Percentiles rank a stretch among this genome's conserved stretches.
phyloP scores from a whole-genome alignment of 2,113 vertebrate species.

The Cebidichthys violaceus region DNA sequence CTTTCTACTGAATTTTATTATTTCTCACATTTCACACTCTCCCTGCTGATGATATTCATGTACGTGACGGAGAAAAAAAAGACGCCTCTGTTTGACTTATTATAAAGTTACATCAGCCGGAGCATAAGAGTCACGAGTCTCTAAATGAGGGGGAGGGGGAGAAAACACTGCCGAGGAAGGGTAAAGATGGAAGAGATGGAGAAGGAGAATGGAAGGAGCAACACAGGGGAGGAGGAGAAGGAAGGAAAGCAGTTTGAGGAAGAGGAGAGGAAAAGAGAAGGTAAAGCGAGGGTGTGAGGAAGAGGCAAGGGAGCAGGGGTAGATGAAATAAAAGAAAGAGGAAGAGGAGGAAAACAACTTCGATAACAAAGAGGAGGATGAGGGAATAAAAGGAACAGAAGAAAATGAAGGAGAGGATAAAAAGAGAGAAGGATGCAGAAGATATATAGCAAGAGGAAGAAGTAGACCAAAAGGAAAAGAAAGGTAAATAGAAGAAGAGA shows the following conservation, averaged over 20 bases:
- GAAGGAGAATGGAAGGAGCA: not conserved
- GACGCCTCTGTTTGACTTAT: constrained; percentile 40
- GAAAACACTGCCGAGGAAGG: not conserved
- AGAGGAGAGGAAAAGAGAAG: not conserved
- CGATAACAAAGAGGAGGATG: not conserved
- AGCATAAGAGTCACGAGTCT: constrained; percentile 51
- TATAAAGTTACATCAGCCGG: constrained; percentile 53
- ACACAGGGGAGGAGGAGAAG: not conserved
- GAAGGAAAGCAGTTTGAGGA: not conserved
- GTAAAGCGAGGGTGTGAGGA: not conserved
- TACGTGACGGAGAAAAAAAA: constrained; percentile 38
- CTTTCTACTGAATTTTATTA: not conserved
- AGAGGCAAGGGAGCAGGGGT: not conserved
- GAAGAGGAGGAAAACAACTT: not conserved
- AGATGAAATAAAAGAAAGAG: not conserved
- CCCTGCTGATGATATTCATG: constrained; percentile 13
- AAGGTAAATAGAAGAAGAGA: not conserved
- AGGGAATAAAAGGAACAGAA: not conserved
- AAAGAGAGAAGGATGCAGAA: not conserved
- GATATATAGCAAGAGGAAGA: not conserved
- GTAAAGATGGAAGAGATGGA: not conserved
- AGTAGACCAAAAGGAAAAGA: not conserved
- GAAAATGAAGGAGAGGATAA: not conserved
- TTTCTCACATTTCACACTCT: constrained; percentile 11
- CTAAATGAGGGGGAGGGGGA: constrained; percentile 31